A percentile compares a stretch with the other conserved stretches of the same genome.
phyloP scores from a whole-genome alignment of 2,888 invertebrate species.

The Mimachlamys varia region DNA sequence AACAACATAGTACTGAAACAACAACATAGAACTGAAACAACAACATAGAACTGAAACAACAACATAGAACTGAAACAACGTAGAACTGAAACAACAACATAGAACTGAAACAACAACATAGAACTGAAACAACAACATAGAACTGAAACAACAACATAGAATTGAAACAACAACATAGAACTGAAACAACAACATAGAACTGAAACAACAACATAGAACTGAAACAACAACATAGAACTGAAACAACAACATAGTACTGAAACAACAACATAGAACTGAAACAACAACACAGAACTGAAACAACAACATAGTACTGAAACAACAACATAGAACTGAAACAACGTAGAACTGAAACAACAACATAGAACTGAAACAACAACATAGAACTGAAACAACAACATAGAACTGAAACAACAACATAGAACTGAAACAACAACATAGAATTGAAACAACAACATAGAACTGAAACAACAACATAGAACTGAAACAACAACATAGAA shows the following conservation, averaged over 20 bases:
- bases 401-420: conserved; percentile 84
- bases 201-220: conserved; percentile 86
- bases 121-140: conserved; percentile 82
- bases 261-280: conserved; percentile 44
- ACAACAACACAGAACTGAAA: no score
- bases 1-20: conserved; percentile 86
- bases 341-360: no score
- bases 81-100: no score
- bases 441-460: conserved; percentile 82
- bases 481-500: conserved; percentile 79
- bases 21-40: conserved; percentile 29
- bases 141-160: conserved; percentile 82
- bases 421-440: conserved; percentile 82
- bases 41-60: conserved; percentile 85
- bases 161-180: conserved; percentile 85
- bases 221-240: conserved; percentile 49
- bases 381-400: conserved; percentile 44
- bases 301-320: conserved; percentile 87
- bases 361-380: conserved; percentile 85
- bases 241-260: conserved; percentile 86
- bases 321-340: conserved; percentile 34
- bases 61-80: not conserved
- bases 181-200: conserved; percentile 70
- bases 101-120: conserved; percentile 83
- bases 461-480: conserved; percentile 84